A percentile compares a stretch with the other conserved stretches of the same genome.
These are phyloP conservation scores for Sebastes vulpes DNA, from an alignment of 2,797 vertebrate genomes.

Conservation along the genomic window DNA sequence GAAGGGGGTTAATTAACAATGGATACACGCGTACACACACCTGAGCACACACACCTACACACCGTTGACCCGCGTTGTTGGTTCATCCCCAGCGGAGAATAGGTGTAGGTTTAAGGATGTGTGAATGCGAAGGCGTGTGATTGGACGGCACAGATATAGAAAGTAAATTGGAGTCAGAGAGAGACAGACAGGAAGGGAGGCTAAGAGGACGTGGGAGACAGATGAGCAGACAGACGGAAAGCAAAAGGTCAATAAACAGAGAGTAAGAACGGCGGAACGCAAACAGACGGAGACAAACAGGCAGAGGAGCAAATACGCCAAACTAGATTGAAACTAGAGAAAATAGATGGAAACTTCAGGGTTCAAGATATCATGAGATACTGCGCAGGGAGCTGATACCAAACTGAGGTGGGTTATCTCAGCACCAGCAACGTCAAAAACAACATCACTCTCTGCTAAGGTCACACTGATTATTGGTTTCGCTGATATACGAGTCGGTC, in stretches of 20 bases:
- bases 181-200: slow-evolving; percentile 38
- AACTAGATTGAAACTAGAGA: slow-evolving; percentile 45
- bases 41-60: slow-evolving; percentile 19
- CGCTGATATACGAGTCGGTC: background rate
- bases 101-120: slow-evolving; percentile 47
- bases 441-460: background rate
- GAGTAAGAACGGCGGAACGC: slow-evolving; percentile 63
- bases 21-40: slow-evolving; percentile 55
- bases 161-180: slow-evolving; percentile 65
- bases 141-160: slow-evolving; percentile 64
- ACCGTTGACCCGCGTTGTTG: slow-evolving; percentile 36
- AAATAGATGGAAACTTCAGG: slow-evolving; percentile 35
- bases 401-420: background rate
- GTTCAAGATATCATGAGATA: slow-evolving; percentile 13
- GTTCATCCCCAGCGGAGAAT: slow-evolving; percentile 55
- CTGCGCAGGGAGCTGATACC: background rate
- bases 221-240: slow-evolving; percentile 60
- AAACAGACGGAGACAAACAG: slow-evolving; percentile 75
- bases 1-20: slow-evolving; percentile 84
- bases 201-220: slow-evolving; percentile 46
- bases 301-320: slow-evolving; percentile 49
- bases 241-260: slow-evolving; percentile 76
- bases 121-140: slow-evolving; percentile 61
- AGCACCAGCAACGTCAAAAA: background rate
- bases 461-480: slow-evolving; percentile 6